These are phyloP conservation scores for Hirudinaria manillensis DNA, from an alignment of 2,888 invertebrate genomes.

Conservation along the genomic window DNA sequence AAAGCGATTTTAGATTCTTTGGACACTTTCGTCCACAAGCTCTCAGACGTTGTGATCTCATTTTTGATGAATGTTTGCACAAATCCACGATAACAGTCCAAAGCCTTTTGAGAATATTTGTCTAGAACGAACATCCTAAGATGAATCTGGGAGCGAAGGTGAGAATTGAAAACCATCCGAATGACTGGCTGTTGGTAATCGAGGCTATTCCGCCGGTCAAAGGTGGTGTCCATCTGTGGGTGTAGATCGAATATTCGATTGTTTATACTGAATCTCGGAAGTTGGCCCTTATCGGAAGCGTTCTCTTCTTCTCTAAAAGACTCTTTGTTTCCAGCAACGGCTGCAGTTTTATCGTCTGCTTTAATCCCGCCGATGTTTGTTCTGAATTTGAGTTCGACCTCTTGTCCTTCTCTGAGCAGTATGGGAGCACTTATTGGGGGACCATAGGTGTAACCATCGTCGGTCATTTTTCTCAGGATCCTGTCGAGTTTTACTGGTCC, in stretches of 20 bases:
- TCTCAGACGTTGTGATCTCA: constrained; percentile 9
- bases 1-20: constrained; percentile 10
- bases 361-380: constrained; percentile 43
- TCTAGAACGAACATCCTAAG: constrained; percentile 46
- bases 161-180: constrained; percentile 44
- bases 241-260: not conserved
- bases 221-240: not conserved
- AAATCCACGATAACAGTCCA: constrained; percentile 48
- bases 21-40: not conserved
- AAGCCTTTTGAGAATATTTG: constrained; percentile 48
- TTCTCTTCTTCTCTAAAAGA: not conserved
- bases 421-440: constrained; percentile 44
- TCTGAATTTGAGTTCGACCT: constrained; percentile 45
- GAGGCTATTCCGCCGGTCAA: no score
- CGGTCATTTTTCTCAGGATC: constrained; percentile 37
- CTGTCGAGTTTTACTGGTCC: constrained; percentile 41
- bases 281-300: not conserved
- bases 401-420: constrained; percentile 47
- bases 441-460: constrained; percentile 44
- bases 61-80: constrained; percentile 45
- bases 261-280: not conserved
- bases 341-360: not conserved
- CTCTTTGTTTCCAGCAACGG: not conserved
- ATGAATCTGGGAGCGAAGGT: constrained; percentile 42
- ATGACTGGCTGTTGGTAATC: constrained; percentile 32